Conservation (phyloP, 92 coral and sea anemone genomes). For the Muricea muricata region DNA sequence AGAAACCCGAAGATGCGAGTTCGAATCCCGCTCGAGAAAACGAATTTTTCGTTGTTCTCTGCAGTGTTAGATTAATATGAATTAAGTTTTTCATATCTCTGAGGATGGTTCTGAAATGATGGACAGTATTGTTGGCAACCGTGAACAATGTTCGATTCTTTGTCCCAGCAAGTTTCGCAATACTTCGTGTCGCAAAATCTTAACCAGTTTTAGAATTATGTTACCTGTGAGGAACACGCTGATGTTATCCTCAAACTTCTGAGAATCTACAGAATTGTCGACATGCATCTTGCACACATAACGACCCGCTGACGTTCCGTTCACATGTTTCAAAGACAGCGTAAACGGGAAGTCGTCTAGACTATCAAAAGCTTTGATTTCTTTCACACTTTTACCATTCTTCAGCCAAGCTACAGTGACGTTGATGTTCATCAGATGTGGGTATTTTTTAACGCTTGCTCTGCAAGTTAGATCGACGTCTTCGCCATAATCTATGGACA, state of each 20-base stretch:
- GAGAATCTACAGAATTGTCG: background rate
- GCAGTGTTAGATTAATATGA: too few relatives aligned
- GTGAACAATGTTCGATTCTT: too few relatives aligned
- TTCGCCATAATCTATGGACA: background rate
- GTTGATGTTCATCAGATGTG: background rate
- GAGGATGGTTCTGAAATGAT: too few relatives aligned
- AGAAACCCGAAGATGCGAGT: too few relatives aligned
- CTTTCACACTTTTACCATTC: background rate
- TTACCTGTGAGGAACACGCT: background rate
- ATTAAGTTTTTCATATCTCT: too few relatives aligned
- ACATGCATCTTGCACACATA: background rate
- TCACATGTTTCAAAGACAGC: background rate
- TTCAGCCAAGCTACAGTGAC: background rate
- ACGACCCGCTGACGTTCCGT: background rate
- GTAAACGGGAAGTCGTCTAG: background rate
- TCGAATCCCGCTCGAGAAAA: too few relatives aligned
- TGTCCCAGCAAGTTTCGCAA: background rate
- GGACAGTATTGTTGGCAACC: too few relatives aligned
- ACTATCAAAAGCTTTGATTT: background rate
- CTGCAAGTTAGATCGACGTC: background rate
- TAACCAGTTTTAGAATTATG: background rate
- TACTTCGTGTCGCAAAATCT: too few relatives aligned
- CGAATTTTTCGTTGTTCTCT: too few relatives aligned
- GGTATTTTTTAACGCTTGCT: background rate
- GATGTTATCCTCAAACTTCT: background rate